Base-by-base conservation (phyloP, 1,140 invertebrate species). In the Stenopsyche tienmushanensis region DNA sequence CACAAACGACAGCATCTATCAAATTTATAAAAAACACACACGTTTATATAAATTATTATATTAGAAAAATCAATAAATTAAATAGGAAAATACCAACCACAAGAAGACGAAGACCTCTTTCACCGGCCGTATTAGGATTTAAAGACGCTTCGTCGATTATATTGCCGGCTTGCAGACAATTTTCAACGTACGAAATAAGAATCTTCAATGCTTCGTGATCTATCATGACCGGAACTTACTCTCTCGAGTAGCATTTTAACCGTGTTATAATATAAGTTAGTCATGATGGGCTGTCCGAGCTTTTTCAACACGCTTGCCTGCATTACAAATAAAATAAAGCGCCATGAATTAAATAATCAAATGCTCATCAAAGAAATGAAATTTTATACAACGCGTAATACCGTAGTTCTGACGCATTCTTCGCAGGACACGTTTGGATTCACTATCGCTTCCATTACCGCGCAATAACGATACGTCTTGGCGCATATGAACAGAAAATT, bases 191-290 rank as follows among this genome's bases (percentile, higher is more conserved):
- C 41, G 84, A 80, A 34, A 90, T 84, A n/a, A 90, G 78, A 60
- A 88, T 80, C 55, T 88, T 84, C 60, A 95, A 83, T 0, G 94
- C 92, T 65, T 91, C 86, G 70, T 90, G 88, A 75, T 99, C 96
- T 15, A 99, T 91, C 89, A 98, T 94, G 1, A 98, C n/a, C 93
- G 0, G 94, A 96, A 39, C 94, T 96, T 10, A 96, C 90, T 69
- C 96, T 82, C 78, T 98, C 95, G 24, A 98, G 80, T 10, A 98
- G 76, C 86, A 94, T 93, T 81, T 98, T 97, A 17, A 98, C 91
- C 1, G 93, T 96, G 73, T 95, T 96, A 77, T 97, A 98, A 75
- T 97, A 94, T 24, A 95, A 76, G 81, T 97, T 97, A 0, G 93
- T 95, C 86, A 96, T 94, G 0, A 96, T 88, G 0, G 94, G 93